A percentile compares a stretch with the other conserved stretches of the same genome.
Conservation (phyloP, 1,140 invertebrate species). For the Glossosoma conforme region DNA sequence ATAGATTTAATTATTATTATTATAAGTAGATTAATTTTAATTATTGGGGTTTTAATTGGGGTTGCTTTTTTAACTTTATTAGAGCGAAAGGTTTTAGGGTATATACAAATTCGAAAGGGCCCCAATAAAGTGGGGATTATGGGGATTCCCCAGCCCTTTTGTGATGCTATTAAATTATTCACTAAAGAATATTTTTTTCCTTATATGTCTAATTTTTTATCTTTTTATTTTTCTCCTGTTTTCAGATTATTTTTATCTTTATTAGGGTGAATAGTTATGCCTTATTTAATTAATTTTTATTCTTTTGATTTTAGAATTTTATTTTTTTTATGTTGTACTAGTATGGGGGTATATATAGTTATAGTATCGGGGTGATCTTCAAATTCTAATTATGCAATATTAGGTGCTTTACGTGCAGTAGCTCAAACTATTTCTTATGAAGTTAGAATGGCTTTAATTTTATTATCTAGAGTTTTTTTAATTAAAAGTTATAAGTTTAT, state of each 20-base stretch:
- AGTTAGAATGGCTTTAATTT: constrained; percentile 54
- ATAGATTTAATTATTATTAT: not conserved
- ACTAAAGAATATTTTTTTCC: constrained; percentile 52
- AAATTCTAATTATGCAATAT: constrained; percentile 62
- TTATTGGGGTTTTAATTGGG: constrained; percentile 53
- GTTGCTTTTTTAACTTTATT: constrained; percentile 64
- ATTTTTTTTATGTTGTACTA: constrained; percentile 52
- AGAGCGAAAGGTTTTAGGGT: constrained; percentile 62
- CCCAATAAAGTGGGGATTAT: constrained; percentile 60
- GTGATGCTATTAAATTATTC: constrained; percentile 64
- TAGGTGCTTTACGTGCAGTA: constrained; percentile 57
- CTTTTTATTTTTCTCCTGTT: constrained; percentile 55
- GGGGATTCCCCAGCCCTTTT: constrained; percentile 61
- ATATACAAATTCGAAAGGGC: constrained; percentile 65
- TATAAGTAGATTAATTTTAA: constrained; percentile 42
- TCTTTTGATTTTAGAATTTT: constrained; percentile 49
- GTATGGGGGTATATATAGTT: constrained; percentile 54
- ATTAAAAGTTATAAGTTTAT: constrained; percentile 38
- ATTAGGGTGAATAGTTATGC: constrained; percentile 50
- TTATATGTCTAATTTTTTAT: constrained; percentile 46
- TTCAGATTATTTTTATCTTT: constrained; percentile 52
- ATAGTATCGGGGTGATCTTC: constrained; percentile 58
- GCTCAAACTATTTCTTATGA: constrained; percentile 68
- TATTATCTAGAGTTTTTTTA: constrained; percentile 50
- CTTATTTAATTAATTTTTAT: constrained; percentile 44